These are phyloP conservation scores for Nymphicus hollandicus DNA, from an alignment of 2,113 vertebrate genomes.

Conservation along the genomic window DNA sequence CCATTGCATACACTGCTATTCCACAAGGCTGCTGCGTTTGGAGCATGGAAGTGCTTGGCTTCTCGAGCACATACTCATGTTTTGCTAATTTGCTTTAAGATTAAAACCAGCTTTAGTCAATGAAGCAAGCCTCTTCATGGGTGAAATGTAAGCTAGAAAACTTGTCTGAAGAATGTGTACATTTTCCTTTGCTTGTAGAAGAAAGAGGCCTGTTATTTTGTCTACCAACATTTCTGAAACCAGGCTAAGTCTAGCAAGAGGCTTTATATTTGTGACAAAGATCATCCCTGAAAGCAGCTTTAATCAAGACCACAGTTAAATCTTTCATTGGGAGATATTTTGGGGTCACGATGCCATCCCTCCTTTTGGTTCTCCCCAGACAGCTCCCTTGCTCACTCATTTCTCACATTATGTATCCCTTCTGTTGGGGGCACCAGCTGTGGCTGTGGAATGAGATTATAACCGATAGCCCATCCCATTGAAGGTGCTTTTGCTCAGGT, in stretches of 20 bases:
- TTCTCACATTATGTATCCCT: not conserved
- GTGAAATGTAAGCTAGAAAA: not conserved
- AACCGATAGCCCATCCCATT: not conserved
- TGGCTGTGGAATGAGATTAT: not conserved
- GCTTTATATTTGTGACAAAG: not conserved
- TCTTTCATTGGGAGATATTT: not conserved
- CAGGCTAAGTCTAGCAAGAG: not conserved
- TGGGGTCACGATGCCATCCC: not conserved
- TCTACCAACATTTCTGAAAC: not conserved
- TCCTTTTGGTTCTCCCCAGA: accelerated
- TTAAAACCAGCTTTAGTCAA: not conserved
- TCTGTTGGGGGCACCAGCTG: not conserved
- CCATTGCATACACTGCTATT: not conserved
- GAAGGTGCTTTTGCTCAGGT: not conserved
- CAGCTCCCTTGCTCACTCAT: not conserved
- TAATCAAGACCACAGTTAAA: not conserved
- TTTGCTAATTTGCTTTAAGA: not conserved
- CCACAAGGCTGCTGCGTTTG: not conserved
- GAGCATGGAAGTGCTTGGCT: not conserved
- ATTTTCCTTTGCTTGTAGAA: not conserved
- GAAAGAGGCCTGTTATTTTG: not conserved
- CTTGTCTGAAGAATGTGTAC: not conserved
- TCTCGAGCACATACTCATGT: not conserved
- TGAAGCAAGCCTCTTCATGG: not conserved
- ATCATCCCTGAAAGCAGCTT: not conserved